A percentile compares a stretch with the other conserved stretches of the same genome.
Conservation (phyloP, 1,140 invertebrate genomes). For the Lordiphosa clarofinis region DNA sequence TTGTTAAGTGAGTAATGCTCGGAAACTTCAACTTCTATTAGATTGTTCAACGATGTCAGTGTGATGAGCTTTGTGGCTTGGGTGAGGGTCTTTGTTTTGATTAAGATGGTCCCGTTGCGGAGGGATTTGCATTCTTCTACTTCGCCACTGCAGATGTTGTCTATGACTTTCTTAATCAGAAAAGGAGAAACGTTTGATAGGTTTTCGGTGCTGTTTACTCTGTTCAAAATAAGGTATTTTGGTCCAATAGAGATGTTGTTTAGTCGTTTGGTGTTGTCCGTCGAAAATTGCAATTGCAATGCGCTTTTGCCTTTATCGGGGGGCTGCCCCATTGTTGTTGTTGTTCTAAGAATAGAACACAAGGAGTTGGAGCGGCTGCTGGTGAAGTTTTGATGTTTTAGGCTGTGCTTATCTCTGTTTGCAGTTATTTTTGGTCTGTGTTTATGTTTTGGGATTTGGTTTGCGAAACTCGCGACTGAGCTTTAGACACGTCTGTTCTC, state of each 20-base stretch:
- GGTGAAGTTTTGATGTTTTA: no score
- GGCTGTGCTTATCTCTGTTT: no score
- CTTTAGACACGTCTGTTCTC: no score
- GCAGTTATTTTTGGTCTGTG: no score
- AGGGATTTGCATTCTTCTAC: slow-evolving; percentile 1
- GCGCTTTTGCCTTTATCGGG: no score
- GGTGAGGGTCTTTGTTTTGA: neutral
- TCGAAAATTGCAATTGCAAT: neutral
- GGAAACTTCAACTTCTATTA: slow-evolving; percentile 7
- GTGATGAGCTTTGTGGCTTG: slow-evolving; percentile 3
- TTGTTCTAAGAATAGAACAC: no score
- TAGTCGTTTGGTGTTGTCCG: neutral
- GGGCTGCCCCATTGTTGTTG: no score
- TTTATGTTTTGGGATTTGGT: no score
- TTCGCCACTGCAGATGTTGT: slow-evolving; percentile 8
- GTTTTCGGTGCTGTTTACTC: slow-evolving; percentile 1
- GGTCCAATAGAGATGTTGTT: neutral
- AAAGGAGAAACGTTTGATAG: slow-evolving; percentile 1
- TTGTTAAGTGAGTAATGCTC: neutral
- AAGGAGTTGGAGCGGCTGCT: no score
- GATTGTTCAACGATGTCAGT: neutral
- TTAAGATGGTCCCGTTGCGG: neutral
- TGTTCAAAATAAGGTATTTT: slow-evolving; percentile 1
- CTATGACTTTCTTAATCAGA: slow-evolving; percentile 6
- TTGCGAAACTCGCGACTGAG: no score